Evolutionary conservation across 2,888 invertebrate species (phyloP).

Genomic region (Prenolepis imparis): DNA sequence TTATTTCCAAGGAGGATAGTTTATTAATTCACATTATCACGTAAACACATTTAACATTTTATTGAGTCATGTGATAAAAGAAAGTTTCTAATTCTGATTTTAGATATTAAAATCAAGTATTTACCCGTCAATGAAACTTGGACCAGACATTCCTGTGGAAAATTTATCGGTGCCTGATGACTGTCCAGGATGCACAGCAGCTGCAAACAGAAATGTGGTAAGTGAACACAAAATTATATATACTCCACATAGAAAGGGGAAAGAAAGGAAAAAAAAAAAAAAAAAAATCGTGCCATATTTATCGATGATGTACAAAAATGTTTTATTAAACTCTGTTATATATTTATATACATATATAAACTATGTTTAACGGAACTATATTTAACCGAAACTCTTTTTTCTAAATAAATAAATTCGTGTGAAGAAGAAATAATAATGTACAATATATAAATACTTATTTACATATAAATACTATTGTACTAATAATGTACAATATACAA

Average conservation of each 20-base stretch:
- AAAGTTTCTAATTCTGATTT: not conserved
- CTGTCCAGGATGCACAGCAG: conserved; percentile 66
- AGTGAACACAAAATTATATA: not conserved
- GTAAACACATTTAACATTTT: not conserved
- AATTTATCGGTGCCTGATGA: conserved; percentile 65
- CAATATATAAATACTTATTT: not conserved
- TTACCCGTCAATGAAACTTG: conserved; percentile 69
- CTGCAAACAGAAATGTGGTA: conserved; percentile 58
- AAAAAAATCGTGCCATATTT: not conserved
- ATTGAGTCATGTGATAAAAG: not conserved
- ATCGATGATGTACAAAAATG: not conserved
- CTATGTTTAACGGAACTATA: no score
- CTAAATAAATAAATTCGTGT: not conserved
- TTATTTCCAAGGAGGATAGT: not conserved
- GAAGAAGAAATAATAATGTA: not conserved
- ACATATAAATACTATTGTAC: not conserved
- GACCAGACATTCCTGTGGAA: conserved; percentile 65
- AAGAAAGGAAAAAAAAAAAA: no score
- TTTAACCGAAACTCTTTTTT: not conserved
- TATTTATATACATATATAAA: not conserved
- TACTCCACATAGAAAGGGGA: not conserved
- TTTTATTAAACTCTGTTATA: not conserved
- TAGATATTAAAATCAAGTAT: conserved; percentile 22
- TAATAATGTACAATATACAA: not conserved
- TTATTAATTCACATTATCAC: not conserved